Percentiles rank a stretch among this genome's conserved stretches.
phyloP scores from a whole-genome alignment of 2,113 vertebrate species.

The Deroptyus accipitrinus region DNA sequence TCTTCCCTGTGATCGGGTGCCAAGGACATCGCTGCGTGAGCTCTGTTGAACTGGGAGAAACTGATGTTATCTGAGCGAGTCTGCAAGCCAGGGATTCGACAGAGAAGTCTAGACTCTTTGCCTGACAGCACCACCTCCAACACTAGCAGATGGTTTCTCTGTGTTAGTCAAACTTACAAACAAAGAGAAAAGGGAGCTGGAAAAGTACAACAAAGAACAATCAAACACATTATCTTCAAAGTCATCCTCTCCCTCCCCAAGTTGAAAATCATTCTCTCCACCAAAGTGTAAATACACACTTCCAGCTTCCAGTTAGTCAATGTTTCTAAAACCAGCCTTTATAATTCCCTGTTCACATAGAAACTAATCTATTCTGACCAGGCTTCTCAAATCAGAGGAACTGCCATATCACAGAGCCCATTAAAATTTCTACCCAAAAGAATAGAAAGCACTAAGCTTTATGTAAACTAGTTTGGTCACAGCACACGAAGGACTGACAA shows the following conservation, averaged over 20 bases:
- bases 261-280: conserved; percentile 14
- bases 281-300: not conserved
- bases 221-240: conserved; percentile 41
- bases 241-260: not conserved
- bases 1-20: not conserved
- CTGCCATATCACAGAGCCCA: conserved; percentile 32
- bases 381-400: conserved; percentile 23
- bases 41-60: conserved; percentile 22
- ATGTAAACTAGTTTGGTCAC: conserved; percentile 13
- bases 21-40: conserved; percentile 46
- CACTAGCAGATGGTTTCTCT: conserved; percentile 62
- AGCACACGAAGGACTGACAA: not conserved
- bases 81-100: not conserved
- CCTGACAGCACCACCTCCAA: conserved; percentile 58
- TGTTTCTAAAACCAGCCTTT: conserved; percentile 6
- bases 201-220: conserved; percentile 57
- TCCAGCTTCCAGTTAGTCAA: conserved; percentile 8
- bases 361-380: conserved; percentile 38
- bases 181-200: conserved; percentile 14
- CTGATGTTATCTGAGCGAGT: not conserved
- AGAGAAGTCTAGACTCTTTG: conserved; percentile 48
- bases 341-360: not conserved
- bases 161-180: conserved; percentile 49
- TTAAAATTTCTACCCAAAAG: conserved; percentile 14
- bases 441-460: not conserved